A percentile compares a stretch with the other conserved stretches of the same genome.
Evolutionary conservation across 2,113 vertebrate species (phyloP).

Genomic region (Thunnus maccoyii): DNA sequence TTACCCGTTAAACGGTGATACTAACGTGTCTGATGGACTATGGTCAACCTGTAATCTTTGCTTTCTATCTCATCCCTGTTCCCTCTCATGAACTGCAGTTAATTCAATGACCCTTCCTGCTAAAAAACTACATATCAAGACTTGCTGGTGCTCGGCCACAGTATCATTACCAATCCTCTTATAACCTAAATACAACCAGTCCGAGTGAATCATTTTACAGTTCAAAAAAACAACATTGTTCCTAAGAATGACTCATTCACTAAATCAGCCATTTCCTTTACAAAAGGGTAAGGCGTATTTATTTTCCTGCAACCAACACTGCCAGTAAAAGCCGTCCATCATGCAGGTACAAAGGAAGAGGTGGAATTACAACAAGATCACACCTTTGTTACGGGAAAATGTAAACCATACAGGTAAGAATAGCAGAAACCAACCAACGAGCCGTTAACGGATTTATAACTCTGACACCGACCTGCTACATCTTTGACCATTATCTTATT

Average conservation of each 20-base stretch:
- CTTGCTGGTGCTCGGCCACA: neutral
- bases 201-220: neutral
- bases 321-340: slow-evolving; percentile 15
- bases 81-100: neutral
- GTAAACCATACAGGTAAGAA: slow-evolving; percentile 19
- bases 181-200: neutral
- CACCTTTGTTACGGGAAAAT: neutral
- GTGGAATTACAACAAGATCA: slow-evolving; percentile 11
- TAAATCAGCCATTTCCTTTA: slow-evolving; percentile 4
- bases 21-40: slow-evolving; percentile 23
- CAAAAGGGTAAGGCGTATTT: neutral
- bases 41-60: neutral
- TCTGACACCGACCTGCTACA: slow-evolving; percentile 21
- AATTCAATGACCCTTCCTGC: neutral
- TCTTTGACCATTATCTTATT: neutral
- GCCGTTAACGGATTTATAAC: slow-evolving; percentile 16
- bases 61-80: neutral
- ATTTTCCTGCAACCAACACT: slow-evolving; percentile 31
- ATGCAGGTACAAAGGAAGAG: slow-evolving; percentile 24
- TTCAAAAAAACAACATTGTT: neutral
- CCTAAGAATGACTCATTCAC: slow-evolving; percentile 23
- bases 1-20: neutral
- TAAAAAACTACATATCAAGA: neutral
- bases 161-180: neutral
- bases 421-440: slow-evolving; percentile 9